Evolutionary conservation across 2,113 vertebrate genomes (phyloP), one percentile per base, ranked within the genome.

Genomic region (Butorides virescens): DNA sequence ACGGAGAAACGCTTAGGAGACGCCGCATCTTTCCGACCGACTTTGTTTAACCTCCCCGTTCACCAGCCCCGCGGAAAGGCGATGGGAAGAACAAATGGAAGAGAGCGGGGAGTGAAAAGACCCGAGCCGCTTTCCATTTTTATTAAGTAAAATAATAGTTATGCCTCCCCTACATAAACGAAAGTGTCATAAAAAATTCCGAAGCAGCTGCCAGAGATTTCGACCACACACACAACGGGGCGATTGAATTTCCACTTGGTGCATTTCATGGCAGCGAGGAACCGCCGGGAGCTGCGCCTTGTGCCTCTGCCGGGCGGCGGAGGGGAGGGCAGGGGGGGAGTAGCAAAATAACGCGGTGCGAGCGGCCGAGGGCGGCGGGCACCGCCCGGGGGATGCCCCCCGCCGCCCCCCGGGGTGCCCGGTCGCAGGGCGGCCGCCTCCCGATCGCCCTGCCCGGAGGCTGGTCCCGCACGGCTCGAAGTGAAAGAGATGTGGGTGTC

Each of bases 201-300:
- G 73, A 93, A 96, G 83, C 97, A 97, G 96, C 97, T 97, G 97
- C 97, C 91, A 90, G 96, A 89, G 94, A 96, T 95, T 95, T 96
- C 85, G 97, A 98, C 97, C 97, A 97, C 97, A 97, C 97, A 97
- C 97, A 79, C 93, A 94, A 92, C 88, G 87, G 81, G 76, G 87
- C 88, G 93, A 96, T 97, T 97, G 92, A 85, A 95, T 97, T 97
- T 97, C 96, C 80, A 79, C 93, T 86, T 52, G 92, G 95, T 90
- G 76, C 63, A 92, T 96, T 89, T 82, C 92, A 70, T 77, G 94
- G 91, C 90, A 93, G 88, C 47, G 80, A 89, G 58, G 78, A 88
- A 75, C 90, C 23, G 93, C 85, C 90, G 71, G 67, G 93, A 85
- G 78, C 86, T 92, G 88, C 63, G 75, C 74, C 76, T 68, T 93